phyloP scores from a whole-genome alignment of 1,140 invertebrate genomes.

The Cydia splendana region DNA sequence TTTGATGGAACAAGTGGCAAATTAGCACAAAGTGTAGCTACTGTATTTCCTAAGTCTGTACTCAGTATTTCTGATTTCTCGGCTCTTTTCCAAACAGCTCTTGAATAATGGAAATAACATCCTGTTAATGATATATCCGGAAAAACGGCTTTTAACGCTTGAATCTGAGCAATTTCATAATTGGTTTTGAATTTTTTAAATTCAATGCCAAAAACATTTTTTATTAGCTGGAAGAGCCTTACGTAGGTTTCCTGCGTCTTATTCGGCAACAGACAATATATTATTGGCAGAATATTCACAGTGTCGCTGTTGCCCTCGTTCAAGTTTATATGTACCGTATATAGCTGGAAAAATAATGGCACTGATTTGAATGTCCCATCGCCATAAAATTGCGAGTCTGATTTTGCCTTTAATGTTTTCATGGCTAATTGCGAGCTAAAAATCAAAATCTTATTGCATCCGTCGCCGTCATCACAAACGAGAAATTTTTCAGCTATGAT shows the following conservation, averaged over 20 bases:
- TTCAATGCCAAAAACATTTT: background rate
- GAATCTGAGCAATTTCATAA: slow-evolving; percentile 11
- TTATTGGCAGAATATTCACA: background rate
- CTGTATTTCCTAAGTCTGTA: slow-evolving; percentile 5
- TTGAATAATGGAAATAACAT: slow-evolving; percentile 22
- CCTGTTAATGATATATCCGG: slow-evolving; percentile 18
- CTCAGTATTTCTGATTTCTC: slow-evolving; percentile 9
- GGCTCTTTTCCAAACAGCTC: slow-evolving; percentile 17
- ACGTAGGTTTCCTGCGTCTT: slow-evolving; percentile 1
- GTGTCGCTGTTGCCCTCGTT: background rate
- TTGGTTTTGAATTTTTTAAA: slow-evolving; percentile 8
- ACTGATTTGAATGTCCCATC: background rate
- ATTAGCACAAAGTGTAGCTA: slow-evolving; percentile 28
- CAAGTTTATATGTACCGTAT: slow-evolving; percentile 11
- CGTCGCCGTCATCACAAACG: background rate
- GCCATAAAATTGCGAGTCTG: background rate
- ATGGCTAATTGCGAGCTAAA: background rate
- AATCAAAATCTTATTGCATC: background rate
- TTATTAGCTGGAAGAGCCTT: slow-evolving; percentile 10
- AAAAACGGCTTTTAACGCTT: background rate
- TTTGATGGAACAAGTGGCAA: slow-evolving; percentile 19
- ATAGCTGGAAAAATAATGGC: slow-evolving; percentile 1
- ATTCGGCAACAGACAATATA: slow-evolving; percentile 19
- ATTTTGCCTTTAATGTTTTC: background rate
- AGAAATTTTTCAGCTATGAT: slow-evolving; percentile 4